Evolutionary conservation across 2,113 vertebrate genomes (phyloP).

Genomic region (Oreotragus oreotragus): DNA sequence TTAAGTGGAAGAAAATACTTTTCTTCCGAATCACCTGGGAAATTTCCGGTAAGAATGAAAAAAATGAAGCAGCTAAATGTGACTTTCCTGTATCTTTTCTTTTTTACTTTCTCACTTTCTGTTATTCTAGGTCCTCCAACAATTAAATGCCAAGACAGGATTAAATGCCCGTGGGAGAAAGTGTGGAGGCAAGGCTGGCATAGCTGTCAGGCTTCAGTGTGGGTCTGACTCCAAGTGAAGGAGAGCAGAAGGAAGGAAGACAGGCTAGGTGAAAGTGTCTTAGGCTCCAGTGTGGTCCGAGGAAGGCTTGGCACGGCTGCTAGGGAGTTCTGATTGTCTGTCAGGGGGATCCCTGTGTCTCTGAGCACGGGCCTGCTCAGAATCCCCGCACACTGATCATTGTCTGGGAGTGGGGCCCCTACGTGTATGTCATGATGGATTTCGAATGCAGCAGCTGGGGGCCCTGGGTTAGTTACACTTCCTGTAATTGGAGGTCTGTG

Average conservation of each 20-base stretch:
- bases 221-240: background rate
- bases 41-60: background rate
- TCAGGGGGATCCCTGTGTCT: background rate
- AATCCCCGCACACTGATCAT: background rate
- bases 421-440: fast-evolving
- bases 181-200: background rate
- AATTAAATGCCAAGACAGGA: background rate
- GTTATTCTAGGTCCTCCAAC: background rate
- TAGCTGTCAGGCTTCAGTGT: background rate
- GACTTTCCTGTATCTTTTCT: background rate
- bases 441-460: background rate
- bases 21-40: background rate
- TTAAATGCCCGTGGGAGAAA: background rate
- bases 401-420: background rate
- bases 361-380: fast-evolving
- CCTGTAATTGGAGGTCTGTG: background rate
- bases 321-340: background rate
- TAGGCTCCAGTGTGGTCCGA: background rate
- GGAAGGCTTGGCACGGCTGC: background rate
- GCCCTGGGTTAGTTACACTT: background rate
- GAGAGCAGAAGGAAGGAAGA: background rate
- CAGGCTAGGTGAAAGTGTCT: background rate
- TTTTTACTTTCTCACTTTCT: background rate
- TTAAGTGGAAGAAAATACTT: background rate
- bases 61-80: background rate